Evolutionary conservation across 1,140 invertebrate genomes (phyloP).

Genomic region (Achatina immaculata): DNA sequence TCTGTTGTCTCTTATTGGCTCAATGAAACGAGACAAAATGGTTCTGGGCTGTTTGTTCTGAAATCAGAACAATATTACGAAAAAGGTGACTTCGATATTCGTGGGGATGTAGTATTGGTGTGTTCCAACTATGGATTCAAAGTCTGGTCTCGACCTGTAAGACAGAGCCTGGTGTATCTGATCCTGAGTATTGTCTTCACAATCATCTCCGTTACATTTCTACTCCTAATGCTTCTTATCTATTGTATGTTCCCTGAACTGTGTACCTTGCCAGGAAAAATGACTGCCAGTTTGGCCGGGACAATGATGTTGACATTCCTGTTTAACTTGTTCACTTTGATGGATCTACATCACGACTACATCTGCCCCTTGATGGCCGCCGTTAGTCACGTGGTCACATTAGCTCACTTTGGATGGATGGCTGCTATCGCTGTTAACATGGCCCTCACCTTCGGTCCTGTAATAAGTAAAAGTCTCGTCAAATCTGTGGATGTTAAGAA

Average conservation of each 20-base stretch:
- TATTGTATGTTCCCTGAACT: slow-evolving; percentile 1
- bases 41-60: not conserved
- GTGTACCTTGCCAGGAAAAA: not conserved
- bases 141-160: too few species aligned
- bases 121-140: not conserved
- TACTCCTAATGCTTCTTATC: not conserved
- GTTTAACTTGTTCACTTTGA: not conserved
- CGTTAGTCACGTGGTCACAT: not conserved
- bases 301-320: not conserved
- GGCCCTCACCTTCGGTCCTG: not conserved
- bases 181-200: not conserved
- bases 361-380: not conserved
- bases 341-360: not conserved
- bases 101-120: not conserved
- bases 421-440: not conserved
- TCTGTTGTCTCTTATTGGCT: slow-evolving; percentile 4
- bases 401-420: not conserved
- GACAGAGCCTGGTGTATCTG: not conserved
- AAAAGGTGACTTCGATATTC: not conserved
- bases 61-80: not conserved
- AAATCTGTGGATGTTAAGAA: not conserved
- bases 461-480: not conserved
- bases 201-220: not conserved
- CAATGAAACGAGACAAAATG: not conserved
- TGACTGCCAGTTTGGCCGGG: not conserved